Base-by-base conservation (phyloP, 2,888 invertebrate species). In the Ophion ventricosus region DNA sequence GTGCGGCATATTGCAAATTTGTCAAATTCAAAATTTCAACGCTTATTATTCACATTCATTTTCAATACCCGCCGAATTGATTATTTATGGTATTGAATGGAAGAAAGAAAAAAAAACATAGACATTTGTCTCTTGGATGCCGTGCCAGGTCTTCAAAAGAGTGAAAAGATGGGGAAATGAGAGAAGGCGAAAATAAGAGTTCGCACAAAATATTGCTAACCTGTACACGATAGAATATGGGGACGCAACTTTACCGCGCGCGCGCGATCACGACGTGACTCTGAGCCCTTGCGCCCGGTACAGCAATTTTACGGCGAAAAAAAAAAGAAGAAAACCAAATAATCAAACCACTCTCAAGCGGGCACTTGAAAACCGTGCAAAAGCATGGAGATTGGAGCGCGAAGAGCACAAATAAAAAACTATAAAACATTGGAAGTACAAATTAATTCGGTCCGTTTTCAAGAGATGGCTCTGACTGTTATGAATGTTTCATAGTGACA, bases 301-400 rank as follows among this genome's bases (percentile, higher is more conserved):
- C 40, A 14, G 26, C 54, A 56, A 78, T 49, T 29, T 20, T 23
- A 40, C 14, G 59, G 77, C 35, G n/a, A n/a, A 11, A 56, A 72
- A 70, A 49, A 49, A 73, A 81, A 14, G 43, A 74, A 74, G 25
- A 49, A 56, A n/a, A 49, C 14, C 14, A 49, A 49, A 17, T 49
- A 49, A 17, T 17, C 49, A 14, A 49, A 49, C 49, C 40, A 70
- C 54, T 59, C 66, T 49, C 63, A 56, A 75, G 80, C 83, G 85
- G 82, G 89, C 84, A 88, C 86, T 85, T 86, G 83, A 90, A 86
- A 14, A 56, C 86, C 89, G 89, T 90, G 88, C 89, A 88, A 87
- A 86, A 74, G 75, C 76, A 17, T 80, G 86, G 83, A 86, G 86
- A 87, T 86, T 85, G 82, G 85, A 87, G 85, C 54, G 85, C 49